phyloP scores from a whole-genome alignment of 2,888 invertebrate species.

The Diadromus collaris region DNA sequence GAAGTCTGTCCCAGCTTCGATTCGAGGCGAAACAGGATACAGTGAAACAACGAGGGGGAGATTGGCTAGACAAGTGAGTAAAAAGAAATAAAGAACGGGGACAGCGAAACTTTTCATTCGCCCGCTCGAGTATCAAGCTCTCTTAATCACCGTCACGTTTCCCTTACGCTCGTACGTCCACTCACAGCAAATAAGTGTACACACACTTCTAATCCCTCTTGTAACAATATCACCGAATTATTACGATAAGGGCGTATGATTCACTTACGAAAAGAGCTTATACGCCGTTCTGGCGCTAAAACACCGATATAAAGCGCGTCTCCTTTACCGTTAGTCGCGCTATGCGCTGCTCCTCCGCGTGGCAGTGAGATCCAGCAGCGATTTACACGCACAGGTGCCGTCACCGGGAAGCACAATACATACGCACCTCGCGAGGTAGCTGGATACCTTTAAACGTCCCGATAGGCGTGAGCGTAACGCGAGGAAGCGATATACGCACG shows the following conservation, averaged over 20 bases:
- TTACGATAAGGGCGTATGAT: constrained; percentile 3
- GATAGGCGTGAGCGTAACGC: constrained; percentile 31
- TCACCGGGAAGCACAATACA: constrained; percentile 28
- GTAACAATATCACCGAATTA: too few relatives aligned
- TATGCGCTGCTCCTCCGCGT: constrained; percentile 37
- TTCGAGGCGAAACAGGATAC: constrained; percentile 34
- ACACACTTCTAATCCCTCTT: too few relatives aligned
- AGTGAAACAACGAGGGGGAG: constrained; percentile 18
- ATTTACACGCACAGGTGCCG: constrained; percentile 57
- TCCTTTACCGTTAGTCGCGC: constrained; percentile 50
- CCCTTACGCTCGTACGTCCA: constrained; percentile 34
- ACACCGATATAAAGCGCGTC: constrained; percentile 36
- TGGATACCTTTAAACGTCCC: background rate
- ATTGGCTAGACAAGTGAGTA: constrained; percentile 13
- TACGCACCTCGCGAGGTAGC: constrained; percentile 8
- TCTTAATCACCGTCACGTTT: constrained; percentile 57
- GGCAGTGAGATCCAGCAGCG: constrained; percentile 43
- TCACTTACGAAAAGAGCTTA: too few relatives aligned
- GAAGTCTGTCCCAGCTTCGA: background rate
- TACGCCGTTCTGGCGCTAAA: too few relatives aligned
- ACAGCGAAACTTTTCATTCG: constrained; percentile 41
- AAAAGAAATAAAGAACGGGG: background rate
- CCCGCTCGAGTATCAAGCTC: constrained; percentile 60
- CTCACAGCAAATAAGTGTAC: background rate
- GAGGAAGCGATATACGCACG: constrained; percentile 34